Evolutionary conservation across 2,888 invertebrate genomes (phyloP).

Genomic region (Coremacera marginata): DNA sequence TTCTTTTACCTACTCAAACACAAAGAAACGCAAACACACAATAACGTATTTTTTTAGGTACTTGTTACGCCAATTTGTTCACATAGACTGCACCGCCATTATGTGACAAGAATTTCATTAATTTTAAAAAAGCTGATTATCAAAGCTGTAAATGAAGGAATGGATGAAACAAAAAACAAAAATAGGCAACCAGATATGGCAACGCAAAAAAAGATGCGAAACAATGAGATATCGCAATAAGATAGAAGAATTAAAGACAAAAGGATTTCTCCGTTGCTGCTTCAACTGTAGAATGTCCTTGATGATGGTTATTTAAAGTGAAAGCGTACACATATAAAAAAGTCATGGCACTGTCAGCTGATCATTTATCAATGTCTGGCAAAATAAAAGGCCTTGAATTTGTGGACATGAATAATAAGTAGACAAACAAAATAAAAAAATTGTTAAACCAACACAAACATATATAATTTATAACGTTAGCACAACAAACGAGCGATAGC

Average conservation of each 20-base stretch:
- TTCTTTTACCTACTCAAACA: too few relatives aligned
- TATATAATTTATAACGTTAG: neutral
- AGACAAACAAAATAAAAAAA: neutral
- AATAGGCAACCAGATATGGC: neutral
- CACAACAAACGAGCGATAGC: too few relatives aligned
- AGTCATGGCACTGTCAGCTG: neutral
- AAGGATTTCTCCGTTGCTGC: neutral
- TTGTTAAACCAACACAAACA: neutral
- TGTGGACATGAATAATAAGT: neutral
- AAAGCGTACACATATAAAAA: neutral
- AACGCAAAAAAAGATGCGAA: neutral
- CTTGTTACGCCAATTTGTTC: neutral
- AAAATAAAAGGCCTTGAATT: neutral
- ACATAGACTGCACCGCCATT: neutral
- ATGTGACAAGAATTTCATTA: neutral
- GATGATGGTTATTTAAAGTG: neutral
- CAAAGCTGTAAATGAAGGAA: conserved; percentile 6
- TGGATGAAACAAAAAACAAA: neutral
- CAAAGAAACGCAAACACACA: too few relatives aligned
- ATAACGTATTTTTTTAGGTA: too few relatives aligned
- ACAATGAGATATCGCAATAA: neutral
- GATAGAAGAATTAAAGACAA: neutral
- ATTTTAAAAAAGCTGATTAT: conserved; percentile 20
- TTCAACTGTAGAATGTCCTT: neutral
- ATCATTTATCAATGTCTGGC: conserved; percentile 16